Evolutionary conservation across 2,888 invertebrate genomes (phyloP).

Genomic region (Ochropacha duplaris): DNA sequence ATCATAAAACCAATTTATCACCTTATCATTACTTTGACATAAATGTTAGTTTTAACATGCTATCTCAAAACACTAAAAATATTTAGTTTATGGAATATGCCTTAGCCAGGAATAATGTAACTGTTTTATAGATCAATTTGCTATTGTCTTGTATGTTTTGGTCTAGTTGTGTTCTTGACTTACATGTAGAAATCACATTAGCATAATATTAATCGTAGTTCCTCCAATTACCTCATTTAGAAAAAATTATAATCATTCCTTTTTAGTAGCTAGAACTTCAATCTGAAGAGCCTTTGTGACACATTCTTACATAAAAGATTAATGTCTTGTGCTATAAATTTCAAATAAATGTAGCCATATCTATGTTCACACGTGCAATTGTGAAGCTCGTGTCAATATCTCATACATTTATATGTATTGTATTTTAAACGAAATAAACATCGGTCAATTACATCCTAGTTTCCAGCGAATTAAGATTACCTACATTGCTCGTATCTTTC

Average conservation of each 20-base stretch:
- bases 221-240: neutral
- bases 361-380: neutral
- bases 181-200: too few species aligned
- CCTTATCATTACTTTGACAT: too few species aligned
- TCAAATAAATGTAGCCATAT: neutral
- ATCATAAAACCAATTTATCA: too few species aligned
- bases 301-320: neutral
- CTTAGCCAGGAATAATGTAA: too few species aligned
- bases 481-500: neutral
- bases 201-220: neutral
- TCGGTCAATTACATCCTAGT: neutral
- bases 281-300: too few species aligned
- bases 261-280: too few species aligned
- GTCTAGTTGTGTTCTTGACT: too few species aligned
- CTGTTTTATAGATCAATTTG: neutral
- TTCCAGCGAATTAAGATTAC: neutral
- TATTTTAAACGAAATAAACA: neutral
- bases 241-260: too few species aligned
- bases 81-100: too few species aligned
- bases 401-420: neutral
- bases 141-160: neutral
- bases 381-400: neutral
- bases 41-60: too few species aligned
- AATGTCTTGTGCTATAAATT: neutral
- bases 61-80: too few species aligned